Evolutionary conservation across 1,140 invertebrate species (phyloP).

Genomic region (Neuroterus valhalla): DNA sequence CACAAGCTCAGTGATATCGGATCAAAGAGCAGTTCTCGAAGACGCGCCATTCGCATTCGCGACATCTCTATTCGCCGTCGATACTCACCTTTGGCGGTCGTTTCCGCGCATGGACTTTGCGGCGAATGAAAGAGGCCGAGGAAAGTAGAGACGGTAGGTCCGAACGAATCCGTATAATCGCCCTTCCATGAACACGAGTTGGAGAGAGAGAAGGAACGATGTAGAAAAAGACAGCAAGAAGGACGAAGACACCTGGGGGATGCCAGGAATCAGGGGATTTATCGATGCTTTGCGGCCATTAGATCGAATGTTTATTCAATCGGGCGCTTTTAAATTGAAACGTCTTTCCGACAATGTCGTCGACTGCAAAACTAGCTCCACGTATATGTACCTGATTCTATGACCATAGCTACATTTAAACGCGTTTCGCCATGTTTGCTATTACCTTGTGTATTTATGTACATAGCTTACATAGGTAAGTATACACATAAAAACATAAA

Average conservation of each 20-base stretch:
- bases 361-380: conserved; percentile 45
- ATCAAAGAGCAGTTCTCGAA: conserved; percentile 44
- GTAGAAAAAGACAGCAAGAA: conserved; percentile 18
- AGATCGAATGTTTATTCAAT: conserved; percentile 64
- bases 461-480: conserved; percentile 31
- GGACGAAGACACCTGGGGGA: conserved; percentile 30
- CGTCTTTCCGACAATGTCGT: conserved; percentile 50
- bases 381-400: neutral
- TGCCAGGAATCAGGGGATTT: conserved; percentile 51
- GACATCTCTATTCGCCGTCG: conserved; percentile 44
- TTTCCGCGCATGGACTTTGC: conserved; percentile 45
- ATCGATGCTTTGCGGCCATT: conserved; percentile 59
- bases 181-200: conserved; percentile 30
- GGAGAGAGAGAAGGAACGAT: conserved; percentile 35
- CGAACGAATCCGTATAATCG: conserved; percentile 42
- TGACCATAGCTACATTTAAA: conserved; percentile 44
- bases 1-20: neutral
- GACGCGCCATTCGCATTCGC: conserved; percentile 52
- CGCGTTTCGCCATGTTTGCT: conserved; percentile 47
- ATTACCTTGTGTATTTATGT: conserved; percentile 53
- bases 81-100: conserved; percentile 47
- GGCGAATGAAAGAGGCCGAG: conserved; percentile 36
- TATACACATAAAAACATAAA: conserved; percentile 48
- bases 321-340: conserved; percentile 63
- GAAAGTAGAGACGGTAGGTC: conserved; percentile 45